Base-by-base conservation (phyloP, 2,888 invertebrate species). In the Myathropa florea region DNA sequence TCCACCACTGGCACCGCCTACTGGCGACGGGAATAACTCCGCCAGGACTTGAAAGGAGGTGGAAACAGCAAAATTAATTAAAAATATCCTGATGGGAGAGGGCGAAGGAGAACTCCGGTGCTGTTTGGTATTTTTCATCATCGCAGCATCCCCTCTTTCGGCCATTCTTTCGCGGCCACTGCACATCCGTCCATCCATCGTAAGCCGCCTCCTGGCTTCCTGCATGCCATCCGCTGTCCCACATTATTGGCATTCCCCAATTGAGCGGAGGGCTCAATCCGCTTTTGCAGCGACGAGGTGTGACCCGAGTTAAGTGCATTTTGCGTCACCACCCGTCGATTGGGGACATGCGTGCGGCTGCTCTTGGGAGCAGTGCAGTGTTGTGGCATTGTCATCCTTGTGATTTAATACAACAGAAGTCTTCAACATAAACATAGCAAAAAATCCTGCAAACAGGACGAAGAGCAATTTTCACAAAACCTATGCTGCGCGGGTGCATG, bases 61-160 rank as follows among this genome's bases (percentile, higher is more conserved):
- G 86, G 83, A 71, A 79, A 68, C 65, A 53, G 86, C 60, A 79
- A 83, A 86, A 83, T 86, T 86, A 86, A 86, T 86, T 86, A 86
- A 86, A 86, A 86, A 86, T 71, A 75, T 86, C 83, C 71, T 46
- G 57, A 71, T 24, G 61, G 83, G 70, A 63, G 18, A 55, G 12
- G 28, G 53, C 33, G 12, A 36, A 39, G 12, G 39, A 4, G 39
- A 39, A n/a, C n/a, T 39, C 18, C 46, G 46, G 18, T 18, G 78
- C 39, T 83, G 78, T 86, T 83, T 86, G 83, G 83, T 67, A 86
- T 83, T 86, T 86, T 78, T 65, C 78, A 75, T 79, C 77, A 79
- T 71, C 75, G 75, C 67, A 79, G 64, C 79, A 57, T 33, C 33
- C 33, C 33, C 2, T n/a, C n/a, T n/a, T n/a, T n/a, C 33, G 9